phyloP scores from a whole-genome alignment of 2,888 invertebrate genomes.

The Tenthredo livida region DNA sequence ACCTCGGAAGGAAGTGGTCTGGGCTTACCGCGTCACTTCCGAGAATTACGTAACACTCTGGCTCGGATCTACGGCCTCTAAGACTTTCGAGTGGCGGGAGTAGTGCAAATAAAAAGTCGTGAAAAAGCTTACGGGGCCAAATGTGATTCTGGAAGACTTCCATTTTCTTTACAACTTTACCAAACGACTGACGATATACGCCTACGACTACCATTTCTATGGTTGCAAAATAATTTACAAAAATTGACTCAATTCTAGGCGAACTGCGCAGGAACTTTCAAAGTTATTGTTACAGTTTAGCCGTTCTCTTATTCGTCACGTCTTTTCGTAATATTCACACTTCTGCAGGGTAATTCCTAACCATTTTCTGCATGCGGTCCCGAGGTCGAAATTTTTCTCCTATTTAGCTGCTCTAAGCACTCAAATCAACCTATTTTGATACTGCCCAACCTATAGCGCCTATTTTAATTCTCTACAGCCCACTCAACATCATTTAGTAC shows the following conservation, averaged over 20 bases:
- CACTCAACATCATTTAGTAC: too few species aligned
- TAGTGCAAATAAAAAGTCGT: background rate
- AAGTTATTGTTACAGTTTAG: background rate
- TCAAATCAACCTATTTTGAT: too few species aligned
- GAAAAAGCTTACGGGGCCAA: slow-evolving; percentile 21
- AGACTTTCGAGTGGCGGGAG: slow-evolving; percentile 4
- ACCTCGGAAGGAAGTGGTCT: slow-evolving; percentile 46
- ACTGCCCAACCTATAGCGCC: too few species aligned
- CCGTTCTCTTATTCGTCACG: background rate
- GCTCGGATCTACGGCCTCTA: slow-evolving; percentile 26
- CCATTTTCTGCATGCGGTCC: background rate
- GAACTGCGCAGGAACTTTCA: background rate
- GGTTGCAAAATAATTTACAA: slow-evolving; percentile 4
- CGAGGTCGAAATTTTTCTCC: too few species aligned
- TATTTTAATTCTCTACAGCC: too few species aligned
- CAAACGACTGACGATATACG: background rate
- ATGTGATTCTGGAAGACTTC: slow-evolving; percentile 24
- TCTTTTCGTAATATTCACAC: background rate
- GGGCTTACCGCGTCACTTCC: slow-evolving; percentile 40
- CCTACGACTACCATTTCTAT: background rate
- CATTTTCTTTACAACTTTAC: slow-evolving; percentile 16
- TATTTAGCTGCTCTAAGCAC: too few species aligned
- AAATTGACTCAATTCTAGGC: slow-evolving; percentile 15
- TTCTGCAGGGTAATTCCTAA: background rate
- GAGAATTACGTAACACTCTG: slow-evolving; percentile 45